Percentiles rank a stretch among this genome's conserved stretches.
Conservation (phyloP, 2,113 vertebrate species). For the Halichoerus grypus region DNA sequence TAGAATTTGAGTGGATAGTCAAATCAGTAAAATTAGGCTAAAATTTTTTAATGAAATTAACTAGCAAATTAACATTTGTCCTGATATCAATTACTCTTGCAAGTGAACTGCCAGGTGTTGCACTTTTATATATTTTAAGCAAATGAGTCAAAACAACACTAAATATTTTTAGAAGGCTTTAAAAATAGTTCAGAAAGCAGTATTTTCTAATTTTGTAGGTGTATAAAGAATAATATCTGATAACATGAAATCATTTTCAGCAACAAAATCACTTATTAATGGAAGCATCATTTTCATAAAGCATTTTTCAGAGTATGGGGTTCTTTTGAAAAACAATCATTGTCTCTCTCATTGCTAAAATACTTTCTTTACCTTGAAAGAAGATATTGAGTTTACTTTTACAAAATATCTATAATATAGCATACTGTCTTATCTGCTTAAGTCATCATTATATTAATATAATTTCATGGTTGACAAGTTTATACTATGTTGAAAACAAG, state of each 20-base stretch:
- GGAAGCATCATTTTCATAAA: not conserved
- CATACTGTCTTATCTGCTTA: not conserved
- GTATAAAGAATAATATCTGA: not conserved
- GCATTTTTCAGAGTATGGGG: not conserved
- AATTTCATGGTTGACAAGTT: not conserved
- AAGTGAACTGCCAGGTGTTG: not conserved
- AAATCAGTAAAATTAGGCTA: not conserved
- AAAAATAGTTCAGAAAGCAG: constrained; percentile 14
- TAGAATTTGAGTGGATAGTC: not conserved
- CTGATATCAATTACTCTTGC: not conserved
- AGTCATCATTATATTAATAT: not conserved
- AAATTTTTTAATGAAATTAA: not conserved
- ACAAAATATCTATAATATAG: not conserved
- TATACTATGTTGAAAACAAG: not conserved
- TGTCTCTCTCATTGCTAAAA: not conserved
- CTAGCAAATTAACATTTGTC: not conserved
- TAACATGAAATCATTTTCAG: not conserved
- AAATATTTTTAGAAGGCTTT: not conserved
- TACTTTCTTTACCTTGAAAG: not conserved
- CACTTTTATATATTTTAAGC: not conserved
- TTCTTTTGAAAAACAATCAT: constrained; percentile 22
- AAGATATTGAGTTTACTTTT: not conserved
- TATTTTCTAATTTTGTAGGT: not conserved
- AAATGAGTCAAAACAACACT: not conserved
- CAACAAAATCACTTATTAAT: not conserved